Evolutionary conservation across 2,797 vertebrate species (phyloP).

Genomic region (Notolabrus celidotus): DNA sequence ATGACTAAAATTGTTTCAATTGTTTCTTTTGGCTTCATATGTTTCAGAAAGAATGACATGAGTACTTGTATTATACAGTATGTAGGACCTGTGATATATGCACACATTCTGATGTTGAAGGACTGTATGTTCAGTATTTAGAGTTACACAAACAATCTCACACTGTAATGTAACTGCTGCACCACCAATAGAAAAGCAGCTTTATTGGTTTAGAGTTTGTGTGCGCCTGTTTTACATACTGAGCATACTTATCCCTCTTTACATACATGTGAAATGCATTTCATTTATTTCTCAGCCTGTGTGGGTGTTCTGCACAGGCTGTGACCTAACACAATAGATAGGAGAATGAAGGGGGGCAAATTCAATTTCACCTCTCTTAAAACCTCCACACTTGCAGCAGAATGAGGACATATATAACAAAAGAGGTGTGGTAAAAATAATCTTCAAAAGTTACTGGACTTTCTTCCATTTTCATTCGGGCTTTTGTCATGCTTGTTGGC

Average conservation of each 20-base stretch:
- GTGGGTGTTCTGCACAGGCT: conserved; percentile 30
- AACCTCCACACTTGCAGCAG: conserved; percentile 39
- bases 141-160: conserved; percentile 13
- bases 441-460: conserved; percentile 26
- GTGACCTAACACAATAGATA: conserved; percentile 63
- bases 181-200: conserved; percentile 31
- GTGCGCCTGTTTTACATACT: conserved; percentile 14
- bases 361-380: conserved; percentile 70
- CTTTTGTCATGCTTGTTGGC: conserved; percentile 16
- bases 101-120: background rate
- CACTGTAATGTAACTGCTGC: background rate
- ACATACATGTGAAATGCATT: conserved; percentile 48
- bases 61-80: background rate
- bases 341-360: conserved; percentile 36
- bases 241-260: background rate
- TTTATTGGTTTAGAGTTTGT: conserved; percentile 29
- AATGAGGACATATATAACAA: conserved; percentile 54
- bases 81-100: background rate
- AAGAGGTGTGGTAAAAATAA: conserved; percentile 40
- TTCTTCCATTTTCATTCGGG: conserved; percentile 52
- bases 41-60: conserved; percentile 12
- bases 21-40: background rate
- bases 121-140: conserved; percentile 10
- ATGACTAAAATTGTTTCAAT: background rate
- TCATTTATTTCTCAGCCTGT: conserved; percentile 60